Evolutionary conservation across 2,888 invertebrate species (phyloP).

Genomic region (Neelides folsomi): DNA sequence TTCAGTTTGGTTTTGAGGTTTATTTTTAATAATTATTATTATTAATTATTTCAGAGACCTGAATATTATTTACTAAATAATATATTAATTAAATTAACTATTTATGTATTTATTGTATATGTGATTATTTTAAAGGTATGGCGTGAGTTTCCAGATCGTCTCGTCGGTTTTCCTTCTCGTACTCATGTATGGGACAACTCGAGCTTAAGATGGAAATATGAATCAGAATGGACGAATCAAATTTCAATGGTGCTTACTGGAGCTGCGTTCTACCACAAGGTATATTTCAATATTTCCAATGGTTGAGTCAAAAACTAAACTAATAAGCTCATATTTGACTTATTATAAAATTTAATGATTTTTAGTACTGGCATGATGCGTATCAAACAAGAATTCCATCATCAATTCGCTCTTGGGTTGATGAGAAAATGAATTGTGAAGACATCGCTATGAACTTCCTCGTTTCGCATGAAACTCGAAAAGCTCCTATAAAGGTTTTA

Average conservation of each 20-base stretch:
- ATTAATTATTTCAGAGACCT: background rate
- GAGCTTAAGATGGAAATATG: conserved; percentile 76
- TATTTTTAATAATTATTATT: conserved; percentile 9
- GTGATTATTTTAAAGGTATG: conserved; percentile 55
- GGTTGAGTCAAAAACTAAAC: background rate
- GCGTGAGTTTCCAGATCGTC: conserved; percentile 90
- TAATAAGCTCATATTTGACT: background rate
- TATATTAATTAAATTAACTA: background rate
- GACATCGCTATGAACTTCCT: conserved; percentile 98
- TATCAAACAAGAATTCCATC: conserved; percentile 80
- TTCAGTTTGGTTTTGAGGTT: conserved; percentile 78
- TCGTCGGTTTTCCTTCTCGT: conserved; percentile 90
- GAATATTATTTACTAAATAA: too few relatives aligned
- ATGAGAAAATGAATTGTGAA: conserved; percentile 92
- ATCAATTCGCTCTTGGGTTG: conserved; percentile 76
- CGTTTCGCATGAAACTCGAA: conserved; percentile 80
- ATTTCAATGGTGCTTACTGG: conserved; percentile 93
- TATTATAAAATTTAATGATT: background rate
- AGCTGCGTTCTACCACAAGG: conserved; percentile 91
- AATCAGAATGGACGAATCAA: conserved; percentile 94
- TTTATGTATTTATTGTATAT: background rate
- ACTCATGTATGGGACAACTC: conserved; percentile 86
- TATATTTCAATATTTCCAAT: conserved; percentile 34
- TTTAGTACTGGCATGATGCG: conserved; percentile 76
- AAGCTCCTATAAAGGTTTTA: conserved; percentile 58